These are phyloP conservation scores for Peromyscus maniculatus DNA, from an alignment of 2,113 vertebrate genomes.

Conservation along the genomic window DNA sequence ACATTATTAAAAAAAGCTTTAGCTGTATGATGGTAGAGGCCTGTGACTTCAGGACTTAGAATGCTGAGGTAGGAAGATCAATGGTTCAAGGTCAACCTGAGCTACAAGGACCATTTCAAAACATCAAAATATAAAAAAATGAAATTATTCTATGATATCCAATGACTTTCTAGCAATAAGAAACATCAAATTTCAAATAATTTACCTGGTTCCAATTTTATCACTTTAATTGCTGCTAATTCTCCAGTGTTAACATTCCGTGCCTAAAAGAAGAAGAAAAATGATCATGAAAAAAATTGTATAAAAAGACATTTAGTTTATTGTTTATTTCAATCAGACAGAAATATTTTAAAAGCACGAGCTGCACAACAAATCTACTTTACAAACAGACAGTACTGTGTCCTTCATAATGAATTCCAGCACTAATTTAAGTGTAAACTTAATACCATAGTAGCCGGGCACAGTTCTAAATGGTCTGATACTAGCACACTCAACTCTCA, in stretches of 20 bases:
- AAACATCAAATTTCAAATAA: conserved; percentile 69
- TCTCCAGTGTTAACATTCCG: conserved; percentile 96
- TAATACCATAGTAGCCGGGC: background rate
- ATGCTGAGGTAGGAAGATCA: background rate
- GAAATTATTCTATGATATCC: conserved; percentile 26
- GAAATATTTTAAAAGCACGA: conserved; percentile 23
- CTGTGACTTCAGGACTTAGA: background rate
- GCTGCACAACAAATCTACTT: conserved; percentile 24
- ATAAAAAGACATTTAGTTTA: conserved; percentile 42
- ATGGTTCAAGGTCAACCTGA: background rate
- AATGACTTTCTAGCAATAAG: conserved; percentile 3
- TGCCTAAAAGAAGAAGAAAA: conserved; percentile 87
- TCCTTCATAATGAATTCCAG: conserved; percentile 13
- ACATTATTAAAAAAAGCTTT: conserved; percentile 25
- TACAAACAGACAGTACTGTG: background rate
- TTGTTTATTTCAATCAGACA: conserved; percentile 41
- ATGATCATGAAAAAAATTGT: conserved; percentile 54
- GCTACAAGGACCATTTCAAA: background rate
- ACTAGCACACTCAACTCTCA: conserved; percentile 42
- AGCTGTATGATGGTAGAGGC: background rate
- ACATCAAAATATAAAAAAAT: background rate
- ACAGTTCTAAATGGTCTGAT: background rate
- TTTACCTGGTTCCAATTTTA: conserved; percentile 98
- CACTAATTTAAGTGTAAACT: conserved; percentile 41
- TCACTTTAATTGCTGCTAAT: conserved; percentile 99